A percentile compares a stretch with the other conserved stretches of the same genome.
phyloP scores from a whole-genome alignment of 1,140 invertebrate species.

The Dreissena rostriformis region DNA sequence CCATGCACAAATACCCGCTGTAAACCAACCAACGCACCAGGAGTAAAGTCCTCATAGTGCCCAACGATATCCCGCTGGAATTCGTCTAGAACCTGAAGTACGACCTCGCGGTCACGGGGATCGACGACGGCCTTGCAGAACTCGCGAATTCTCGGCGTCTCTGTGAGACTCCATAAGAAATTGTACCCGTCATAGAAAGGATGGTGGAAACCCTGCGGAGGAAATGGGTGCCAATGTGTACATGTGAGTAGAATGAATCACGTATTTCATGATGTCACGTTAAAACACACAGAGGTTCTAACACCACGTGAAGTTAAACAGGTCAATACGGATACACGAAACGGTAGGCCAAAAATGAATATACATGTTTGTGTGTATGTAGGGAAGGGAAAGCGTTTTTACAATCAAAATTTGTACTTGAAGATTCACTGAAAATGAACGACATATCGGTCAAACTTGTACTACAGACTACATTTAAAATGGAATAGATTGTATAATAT shows the following conservation, averaged over 20 bases:
- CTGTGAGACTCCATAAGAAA: conserved; percentile 88
- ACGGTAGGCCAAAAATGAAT: not conserved
- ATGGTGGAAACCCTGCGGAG: conserved; percentile 86
- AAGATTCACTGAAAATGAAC: too few relatives aligned
- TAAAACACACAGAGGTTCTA: too few relatives aligned
- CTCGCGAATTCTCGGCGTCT: conserved; percentile 86
- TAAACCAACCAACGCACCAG: conserved; percentile 71
- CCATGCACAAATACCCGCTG: not conserved
- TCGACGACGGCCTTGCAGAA: conserved; percentile 88
- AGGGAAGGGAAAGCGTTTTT: too few relatives aligned
- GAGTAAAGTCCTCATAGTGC: conserved; percentile 83
- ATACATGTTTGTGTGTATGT: too few relatives aligned
- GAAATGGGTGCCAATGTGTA: not conserved
- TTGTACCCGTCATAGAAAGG: conserved; percentile 85
- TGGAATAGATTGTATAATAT: too few relatives aligned
- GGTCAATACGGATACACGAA: not conserved
- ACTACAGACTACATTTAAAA: too few relatives aligned
- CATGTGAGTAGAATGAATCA: too few relatives aligned
- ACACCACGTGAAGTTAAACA: not conserved
- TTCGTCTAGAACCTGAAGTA: conserved; percentile 85
- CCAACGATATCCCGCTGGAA: conserved; percentile 87
- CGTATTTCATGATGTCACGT: too few relatives aligned
- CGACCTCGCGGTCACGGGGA: conserved; percentile 83
- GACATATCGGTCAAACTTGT: too few relatives aligned
- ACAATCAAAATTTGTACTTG: too few relatives aligned